These are phyloP conservation scores for Corythornis madagascariensis DNA, from an alignment of 2,113 vertebrate genomes.

Conservation along the genomic window DNA sequence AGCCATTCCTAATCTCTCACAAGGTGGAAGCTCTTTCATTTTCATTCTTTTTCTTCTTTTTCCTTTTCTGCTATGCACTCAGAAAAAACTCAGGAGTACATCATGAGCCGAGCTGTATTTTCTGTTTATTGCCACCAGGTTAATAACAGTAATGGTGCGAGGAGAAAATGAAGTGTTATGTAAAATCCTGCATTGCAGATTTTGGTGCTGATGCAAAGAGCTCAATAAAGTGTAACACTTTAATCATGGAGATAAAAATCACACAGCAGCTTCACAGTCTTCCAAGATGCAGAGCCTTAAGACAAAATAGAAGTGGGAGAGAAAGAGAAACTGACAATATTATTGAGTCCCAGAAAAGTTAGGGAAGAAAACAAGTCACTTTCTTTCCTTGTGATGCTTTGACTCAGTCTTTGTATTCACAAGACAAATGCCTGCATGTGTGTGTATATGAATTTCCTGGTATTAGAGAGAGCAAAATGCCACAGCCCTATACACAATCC, in stretches of 20 bases:
- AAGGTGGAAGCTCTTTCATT: background rate
- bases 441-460: constrained; percentile 33
- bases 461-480: constrained; percentile 44
- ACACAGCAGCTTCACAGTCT: constrained; percentile 63
- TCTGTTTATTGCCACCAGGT: constrained; percentile 79
- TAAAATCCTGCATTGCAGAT: constrained; percentile 83
- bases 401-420: constrained; percentile 21
- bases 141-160: constrained; percentile 78
- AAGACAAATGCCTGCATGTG: constrained; percentile 8
- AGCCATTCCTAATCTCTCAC: background rate
- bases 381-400: background rate
- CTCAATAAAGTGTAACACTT: constrained; percentile 81
- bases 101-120: constrained; percentile 68
- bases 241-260: constrained; percentile 85
- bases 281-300: constrained; percentile 74
- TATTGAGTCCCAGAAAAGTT: constrained; percentile 30
- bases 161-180: constrained; percentile 80
- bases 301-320: constrained; percentile 73
- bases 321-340: constrained; percentile 41
- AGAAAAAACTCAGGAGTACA: constrained; percentile 33
- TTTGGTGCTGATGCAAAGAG: constrained; percentile 79
- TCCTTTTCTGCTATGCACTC: background rate
- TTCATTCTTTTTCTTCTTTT: background rate
- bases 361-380: background rate
- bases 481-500: background rate